These are phyloP conservation scores for Papilio polyxenes DNA, from an alignment of 1,140 invertebrate species.

Conservation along the genomic window DNA sequence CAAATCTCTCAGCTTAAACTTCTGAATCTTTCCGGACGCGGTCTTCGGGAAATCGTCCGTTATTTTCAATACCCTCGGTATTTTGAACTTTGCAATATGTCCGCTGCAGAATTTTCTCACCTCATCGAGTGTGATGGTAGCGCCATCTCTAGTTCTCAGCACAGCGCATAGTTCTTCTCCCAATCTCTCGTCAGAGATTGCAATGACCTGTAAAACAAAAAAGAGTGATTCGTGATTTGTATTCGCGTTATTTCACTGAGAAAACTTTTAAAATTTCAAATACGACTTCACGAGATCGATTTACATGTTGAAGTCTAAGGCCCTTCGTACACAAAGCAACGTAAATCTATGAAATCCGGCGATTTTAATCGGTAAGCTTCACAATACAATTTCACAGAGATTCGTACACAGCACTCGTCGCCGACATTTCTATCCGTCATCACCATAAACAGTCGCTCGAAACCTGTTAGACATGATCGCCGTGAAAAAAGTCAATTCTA, in stretches of 20 bases:
- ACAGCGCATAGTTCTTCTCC: slow-evolving; percentile 94
- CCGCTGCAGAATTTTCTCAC: slow-evolving; percentile 87
- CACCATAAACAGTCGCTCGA: too few species aligned
- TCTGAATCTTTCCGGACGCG: slow-evolving; percentile 91
- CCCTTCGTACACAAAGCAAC: too few species aligned
- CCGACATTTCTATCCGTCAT: too few species aligned
- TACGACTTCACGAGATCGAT: too few species aligned
- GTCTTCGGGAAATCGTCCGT: slow-evolving; percentile 90
- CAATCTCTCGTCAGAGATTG: slow-evolving; percentile 89
- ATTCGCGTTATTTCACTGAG: not conserved
- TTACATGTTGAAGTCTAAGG: too few species aligned
- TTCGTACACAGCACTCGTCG: too few species aligned
- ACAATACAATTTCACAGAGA: too few species aligned
- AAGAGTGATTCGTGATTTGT: not conserved
- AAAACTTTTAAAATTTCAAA: too few species aligned
- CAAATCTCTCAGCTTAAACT: slow-evolving; percentile 84
- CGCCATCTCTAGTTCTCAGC: slow-evolving; percentile 76
- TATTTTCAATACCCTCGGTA: slow-evolving; percentile 88
- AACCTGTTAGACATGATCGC: too few species aligned
- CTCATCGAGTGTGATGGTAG: slow-evolving; percentile 81
- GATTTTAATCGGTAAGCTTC: too few species aligned
- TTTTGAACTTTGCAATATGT: slow-evolving; percentile 91
- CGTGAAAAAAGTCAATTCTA: too few species aligned
- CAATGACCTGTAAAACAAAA: slow-evolving; percentile 80
- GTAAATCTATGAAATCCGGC: too few species aligned